Percentiles rank a stretch among this genome's conserved stretches.
Conservation (phyloP, 1,140 invertebrate species). For the Spodoptera litura region DNA sequence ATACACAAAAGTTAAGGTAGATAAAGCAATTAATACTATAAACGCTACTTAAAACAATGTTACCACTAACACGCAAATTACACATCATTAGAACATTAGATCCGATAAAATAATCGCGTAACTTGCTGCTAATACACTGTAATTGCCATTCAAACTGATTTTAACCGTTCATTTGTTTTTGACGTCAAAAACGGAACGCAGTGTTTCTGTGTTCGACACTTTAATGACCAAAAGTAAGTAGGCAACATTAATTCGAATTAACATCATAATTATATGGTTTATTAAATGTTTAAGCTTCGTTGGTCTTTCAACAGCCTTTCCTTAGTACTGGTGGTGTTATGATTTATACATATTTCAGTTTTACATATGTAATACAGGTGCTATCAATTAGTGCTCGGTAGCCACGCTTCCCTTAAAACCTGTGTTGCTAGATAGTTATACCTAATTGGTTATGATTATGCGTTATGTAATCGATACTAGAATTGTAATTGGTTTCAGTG, state of each 20-base stretch:
- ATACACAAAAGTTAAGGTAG: not conserved
- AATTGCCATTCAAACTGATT: slow-evolving; percentile 25
- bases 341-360: not conserved
- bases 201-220: slow-evolving; percentile 8
- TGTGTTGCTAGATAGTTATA: not conserved
- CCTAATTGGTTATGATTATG: not conserved
- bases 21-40: not conserved
- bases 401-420: not conserved
- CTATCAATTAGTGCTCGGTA: not conserved
- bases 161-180: slow-evolving; percentile 13
- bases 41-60: not conserved
- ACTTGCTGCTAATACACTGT: slow-evolving; percentile 6
- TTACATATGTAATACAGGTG: slow-evolving; percentile 2
- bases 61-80: not conserved
- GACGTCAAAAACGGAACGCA: not conserved
- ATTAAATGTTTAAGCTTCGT: slow-evolving; percentile 21
- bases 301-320: slow-evolving; percentile 28
- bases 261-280: slow-evolving; percentile 12
- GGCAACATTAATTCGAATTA: slow-evolving; percentile 5
- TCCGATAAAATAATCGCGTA: slow-evolving; percentile 4
- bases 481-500: too few species aligned
- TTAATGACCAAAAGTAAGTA: not conserved
- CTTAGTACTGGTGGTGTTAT: not conserved
- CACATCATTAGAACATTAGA: slow-evolving; percentile 2
- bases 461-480: too few species aligned